Evolutionary conservation across 2,113 vertebrate species (phyloP).

Genomic region (Phyllostomus discolor): DNA sequence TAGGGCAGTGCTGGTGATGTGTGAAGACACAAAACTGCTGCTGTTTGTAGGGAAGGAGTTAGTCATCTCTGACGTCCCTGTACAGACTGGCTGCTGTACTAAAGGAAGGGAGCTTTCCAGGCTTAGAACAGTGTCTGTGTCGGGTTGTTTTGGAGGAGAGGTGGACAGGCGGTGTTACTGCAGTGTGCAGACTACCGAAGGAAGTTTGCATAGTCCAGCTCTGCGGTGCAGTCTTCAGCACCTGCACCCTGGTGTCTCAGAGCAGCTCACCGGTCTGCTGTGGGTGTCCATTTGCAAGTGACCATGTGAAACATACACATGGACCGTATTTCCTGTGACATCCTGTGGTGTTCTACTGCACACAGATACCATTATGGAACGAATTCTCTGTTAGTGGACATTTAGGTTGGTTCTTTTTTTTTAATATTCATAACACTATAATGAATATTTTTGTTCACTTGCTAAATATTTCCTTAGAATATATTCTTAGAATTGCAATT

Average conservation of each 20-base stretch:
- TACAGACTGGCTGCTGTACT: not conserved
- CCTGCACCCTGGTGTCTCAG: not conserved
- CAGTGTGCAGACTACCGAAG: not conserved
- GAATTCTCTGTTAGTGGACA: not conserved
- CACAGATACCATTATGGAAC: not conserved
- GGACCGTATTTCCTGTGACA: not conserved
- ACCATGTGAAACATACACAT: not conserved
- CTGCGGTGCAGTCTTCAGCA: not conserved
- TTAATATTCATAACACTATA: not conserved
- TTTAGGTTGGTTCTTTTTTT: not conserved
- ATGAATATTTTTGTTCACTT: not conserved
- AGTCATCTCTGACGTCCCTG: not conserved
- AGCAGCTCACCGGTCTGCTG: not conserved
- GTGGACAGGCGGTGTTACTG: not conserved
- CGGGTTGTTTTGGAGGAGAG: not conserved
- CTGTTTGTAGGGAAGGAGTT: not conserved
- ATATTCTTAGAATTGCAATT: not conserved
- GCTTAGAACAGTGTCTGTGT: not conserved
- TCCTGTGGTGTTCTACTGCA: not conserved
- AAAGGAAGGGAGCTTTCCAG: not conserved
- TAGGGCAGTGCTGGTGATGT: slow-evolving; percentile 22
- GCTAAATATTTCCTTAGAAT: not conserved
- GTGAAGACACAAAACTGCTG: slow-evolving; percentile 19
- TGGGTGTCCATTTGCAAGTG: not conserved
- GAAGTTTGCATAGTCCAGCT: not conserved